Evolutionary conservation across 64 coral and sea anemone species (phyloP).

Genomic region (Porites lutea): DNA sequence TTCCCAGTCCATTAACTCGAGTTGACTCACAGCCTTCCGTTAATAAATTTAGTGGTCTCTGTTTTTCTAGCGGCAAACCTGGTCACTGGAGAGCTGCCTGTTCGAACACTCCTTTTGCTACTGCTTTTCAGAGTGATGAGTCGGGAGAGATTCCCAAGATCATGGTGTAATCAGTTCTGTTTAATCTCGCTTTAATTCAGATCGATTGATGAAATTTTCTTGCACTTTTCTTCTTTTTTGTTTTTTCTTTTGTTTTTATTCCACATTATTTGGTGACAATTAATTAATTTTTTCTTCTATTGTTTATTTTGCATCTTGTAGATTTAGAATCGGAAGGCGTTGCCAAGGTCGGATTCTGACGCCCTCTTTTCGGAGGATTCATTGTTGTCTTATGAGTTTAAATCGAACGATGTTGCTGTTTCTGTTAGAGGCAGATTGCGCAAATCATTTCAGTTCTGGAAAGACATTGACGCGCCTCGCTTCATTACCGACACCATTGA

Average conservation of each 20-base stretch:
- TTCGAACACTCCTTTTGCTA: background rate
- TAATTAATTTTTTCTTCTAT: background rate
- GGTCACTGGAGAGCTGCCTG: conserved; percentile 5
- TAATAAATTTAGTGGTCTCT: background rate
- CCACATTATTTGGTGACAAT: too few species aligned
- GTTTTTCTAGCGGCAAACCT: background rate
- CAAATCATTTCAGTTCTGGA: conserved; percentile 22
- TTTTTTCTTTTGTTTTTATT: background rate
- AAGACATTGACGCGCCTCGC: conserved; percentile 7
- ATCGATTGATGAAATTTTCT: background rate
- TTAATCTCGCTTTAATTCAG: background rate
- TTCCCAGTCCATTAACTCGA: background rate
- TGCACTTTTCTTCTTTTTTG: background rate
- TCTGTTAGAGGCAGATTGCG: conserved; percentile 44
- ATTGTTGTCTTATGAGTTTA: conserved; percentile 22
- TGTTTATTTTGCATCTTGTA: background rate
- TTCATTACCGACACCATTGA: conserved; percentile 65
- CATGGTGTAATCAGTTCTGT: background rate
- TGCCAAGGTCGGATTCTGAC: background rate
- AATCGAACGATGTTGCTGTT: background rate
- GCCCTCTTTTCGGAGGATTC: background rate
- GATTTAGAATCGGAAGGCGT: background rate
- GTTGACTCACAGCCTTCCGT: background rate
- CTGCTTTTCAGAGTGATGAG: background rate
- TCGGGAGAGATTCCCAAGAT: background rate